Evolutionary conservation across 92 coral and sea anemone species (phyloP).

Genomic region (Pocillopora meandrina): DNA sequence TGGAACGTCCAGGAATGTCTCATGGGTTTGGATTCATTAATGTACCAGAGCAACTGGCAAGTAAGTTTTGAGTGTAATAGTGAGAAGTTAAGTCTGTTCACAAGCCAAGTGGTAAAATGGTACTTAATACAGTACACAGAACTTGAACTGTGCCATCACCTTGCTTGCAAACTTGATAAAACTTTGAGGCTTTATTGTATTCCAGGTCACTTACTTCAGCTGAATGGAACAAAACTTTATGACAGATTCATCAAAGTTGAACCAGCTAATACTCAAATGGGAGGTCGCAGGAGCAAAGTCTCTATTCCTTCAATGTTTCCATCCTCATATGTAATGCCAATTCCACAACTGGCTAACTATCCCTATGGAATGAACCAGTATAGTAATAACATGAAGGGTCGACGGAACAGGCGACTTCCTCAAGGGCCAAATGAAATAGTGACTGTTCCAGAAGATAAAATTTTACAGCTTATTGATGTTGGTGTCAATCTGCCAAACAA

Average conservation of each 20-base stretch:
- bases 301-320: constrained; percentile 55
- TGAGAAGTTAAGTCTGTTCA: neutral
- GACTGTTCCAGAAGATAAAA: constrained; percentile 81
- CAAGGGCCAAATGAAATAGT: constrained; percentile 55
- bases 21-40: constrained; percentile 86
- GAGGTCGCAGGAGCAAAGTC: constrained; percentile 42
- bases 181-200: neutral
- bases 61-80: neutral
- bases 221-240: constrained; percentile 79
- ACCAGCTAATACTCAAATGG: constrained; percentile 62
- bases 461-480: constrained; percentile 76
- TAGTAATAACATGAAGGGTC: constrained; percentile 2
- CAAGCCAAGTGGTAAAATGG: no score
- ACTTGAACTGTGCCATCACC: neutral
- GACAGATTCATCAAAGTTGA: constrained; percentile 83
- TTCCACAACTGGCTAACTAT: constrained; percentile 27
- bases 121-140: no score
- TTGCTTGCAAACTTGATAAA: no score
- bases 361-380: constrained; percentile 21
- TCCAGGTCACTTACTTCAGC: constrained; percentile 65
- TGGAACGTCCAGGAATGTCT: constrained; percentile 66
- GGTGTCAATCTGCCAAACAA: constrained; percentile 91
- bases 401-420: constrained; percentile 30
- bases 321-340: constrained; percentile 34
- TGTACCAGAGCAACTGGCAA: constrained; percentile 87